Evolutionary conservation across 2,797 vertebrate species (phyloP).

Genomic region (Trachops cirrhosus): DNA sequence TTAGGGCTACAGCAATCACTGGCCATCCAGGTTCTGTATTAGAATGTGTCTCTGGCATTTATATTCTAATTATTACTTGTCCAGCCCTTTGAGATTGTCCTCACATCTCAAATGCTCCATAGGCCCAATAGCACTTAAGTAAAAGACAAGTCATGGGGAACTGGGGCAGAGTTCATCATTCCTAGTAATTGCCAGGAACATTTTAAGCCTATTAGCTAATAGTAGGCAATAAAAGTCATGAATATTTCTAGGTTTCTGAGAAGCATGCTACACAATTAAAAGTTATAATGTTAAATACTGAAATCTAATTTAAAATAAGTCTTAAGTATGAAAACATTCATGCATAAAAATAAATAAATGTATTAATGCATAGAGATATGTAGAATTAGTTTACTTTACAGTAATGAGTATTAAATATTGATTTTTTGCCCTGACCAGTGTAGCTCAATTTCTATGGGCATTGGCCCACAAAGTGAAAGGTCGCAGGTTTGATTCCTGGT

Average conservation of each 20-base stretch:
- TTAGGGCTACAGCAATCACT: background rate
- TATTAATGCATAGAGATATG: background rate
- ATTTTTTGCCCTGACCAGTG: background rate
- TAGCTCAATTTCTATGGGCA: background rate
- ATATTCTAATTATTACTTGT: background rate
- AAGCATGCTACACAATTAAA: background rate
- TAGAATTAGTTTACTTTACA: background rate
- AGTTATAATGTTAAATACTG: constrained; percentile 12
- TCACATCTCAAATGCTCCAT: background rate
- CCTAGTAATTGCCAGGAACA: background rate
- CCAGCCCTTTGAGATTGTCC: background rate
- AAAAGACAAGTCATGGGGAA: background rate
- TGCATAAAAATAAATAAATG: background rate
- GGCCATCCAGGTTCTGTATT: background rate
- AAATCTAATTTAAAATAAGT: constrained; percentile 16
- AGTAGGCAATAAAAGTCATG: constrained; percentile 31
- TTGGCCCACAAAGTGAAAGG: background rate
- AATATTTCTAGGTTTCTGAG: constrained; percentile 11
- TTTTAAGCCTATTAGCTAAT: background rate
- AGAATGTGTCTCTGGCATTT: background rate
- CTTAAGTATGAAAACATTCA: background rate
- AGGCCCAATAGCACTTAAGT: background rate
- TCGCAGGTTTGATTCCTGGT: background rate
- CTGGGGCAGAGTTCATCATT: background rate
- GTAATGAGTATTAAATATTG: background rate